Base-by-base conservation (phyloP, 2,888 invertebrate species). In the Sphaerophoria rueppellii region DNA sequence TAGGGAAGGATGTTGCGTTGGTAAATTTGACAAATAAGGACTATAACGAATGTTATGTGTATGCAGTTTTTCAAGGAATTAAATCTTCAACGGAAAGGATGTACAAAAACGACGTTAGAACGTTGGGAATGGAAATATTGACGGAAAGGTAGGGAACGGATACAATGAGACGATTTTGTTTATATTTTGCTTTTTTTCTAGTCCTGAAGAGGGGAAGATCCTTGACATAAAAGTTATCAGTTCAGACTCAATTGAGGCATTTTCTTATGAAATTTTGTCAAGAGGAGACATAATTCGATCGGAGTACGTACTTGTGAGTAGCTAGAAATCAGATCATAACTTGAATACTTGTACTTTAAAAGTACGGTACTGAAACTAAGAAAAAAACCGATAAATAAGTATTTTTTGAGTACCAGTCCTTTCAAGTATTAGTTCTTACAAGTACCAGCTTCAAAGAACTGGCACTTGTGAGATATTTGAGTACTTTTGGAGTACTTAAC, bases 231-330 rank as follows among this genome's bases (percentile, higher is more conserved):
- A 95, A 72, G 93, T 98, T 1, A 54, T 1, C 85, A 95, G 96
- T 1, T 97, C 96, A 0, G 94, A 94, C 81, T 94, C 95, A 0
- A 92, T 98, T 92, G 94, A 94, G 83, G 94, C 96, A 86, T 93
- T 97, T 61, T 95, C 94, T 87, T 97, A 97, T 89, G 93, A 95
- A 88, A 93, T 97, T 24, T 93, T 98, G 85, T 97, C 97, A 3
- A 94, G 98, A 72, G 98, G 98, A 0, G 96, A 98, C 89, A 95
- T 98, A 16, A 92, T 97, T 6, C 91, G 94, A 16, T 95, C 96
- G 0, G 95, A 95, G 86, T 95, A 96, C 5, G 92, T 96, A 7
- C 94, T 94, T 91, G 94, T 93, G 63, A 71, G 58, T 57, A n/a
- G n/a, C n/a, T n/a, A n/a, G n/a, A n/a, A n/a, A n/a, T n/a, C n/a